phyloP scores from a whole-genome alignment of 2,113 vertebrate genomes.

The Anolis sagrei region DNA sequence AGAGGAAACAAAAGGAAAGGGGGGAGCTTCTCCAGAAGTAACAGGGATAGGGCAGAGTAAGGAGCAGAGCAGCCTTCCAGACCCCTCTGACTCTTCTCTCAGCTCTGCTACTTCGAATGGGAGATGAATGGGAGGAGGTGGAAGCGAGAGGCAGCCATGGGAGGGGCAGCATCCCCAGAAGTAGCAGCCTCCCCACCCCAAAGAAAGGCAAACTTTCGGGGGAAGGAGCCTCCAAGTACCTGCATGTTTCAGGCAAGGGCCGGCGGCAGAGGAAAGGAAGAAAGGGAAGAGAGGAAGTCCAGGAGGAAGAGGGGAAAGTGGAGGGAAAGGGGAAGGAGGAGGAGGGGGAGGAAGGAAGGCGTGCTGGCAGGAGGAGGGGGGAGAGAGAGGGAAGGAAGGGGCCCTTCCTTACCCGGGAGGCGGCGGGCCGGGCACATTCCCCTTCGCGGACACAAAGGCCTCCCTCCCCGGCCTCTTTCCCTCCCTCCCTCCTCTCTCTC shows the following conservation, averaged over 20 bases:
- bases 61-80: too few species aligned
- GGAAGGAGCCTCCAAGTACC: neutral
- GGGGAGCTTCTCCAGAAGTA: too few species aligned
- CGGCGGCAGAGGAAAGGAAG: neutral
- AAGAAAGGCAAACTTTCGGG: too few species aligned
- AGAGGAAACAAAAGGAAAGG: too few species aligned
- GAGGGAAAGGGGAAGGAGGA: neutral
- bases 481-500: neutral
- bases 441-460: neutral
- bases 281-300: neutral
- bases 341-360: neutral
- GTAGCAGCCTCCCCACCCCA: too few species aligned
- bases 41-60: too few species aligned
- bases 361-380: neutral
- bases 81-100: too few species aligned
- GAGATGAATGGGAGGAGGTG: rapidly evolving
- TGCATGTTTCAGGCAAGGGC: neutral
- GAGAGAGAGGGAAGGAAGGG: neutral
- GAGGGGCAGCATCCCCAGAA: neutral
- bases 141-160: too few species aligned
- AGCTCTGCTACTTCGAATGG: neutral
- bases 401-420: neutral
- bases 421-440: neutral
- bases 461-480: neutral
- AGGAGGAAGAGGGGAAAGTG: neutral